Evolutionary conservation across 1,140 invertebrate genomes (phyloP).

Genomic region (Pachyrhynchus sulphureomaculatus): DNA sequence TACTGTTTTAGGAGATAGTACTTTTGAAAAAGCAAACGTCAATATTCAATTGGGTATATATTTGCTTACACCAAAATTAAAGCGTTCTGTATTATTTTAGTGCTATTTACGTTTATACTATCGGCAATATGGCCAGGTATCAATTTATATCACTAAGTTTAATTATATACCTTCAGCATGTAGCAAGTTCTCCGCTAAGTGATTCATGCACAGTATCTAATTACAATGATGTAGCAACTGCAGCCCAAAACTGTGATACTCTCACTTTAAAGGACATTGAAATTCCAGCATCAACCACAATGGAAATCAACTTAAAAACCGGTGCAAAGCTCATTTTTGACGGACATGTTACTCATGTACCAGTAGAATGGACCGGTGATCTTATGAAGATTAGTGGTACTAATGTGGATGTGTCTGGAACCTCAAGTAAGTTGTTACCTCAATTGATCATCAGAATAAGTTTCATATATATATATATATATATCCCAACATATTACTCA

Average conservation of each 20-base stretch:
- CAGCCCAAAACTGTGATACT: slow-evolving; percentile 5
- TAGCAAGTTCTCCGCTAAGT: background rate
- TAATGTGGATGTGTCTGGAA: slow-evolving; percentile 9
- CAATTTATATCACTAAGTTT: no score
- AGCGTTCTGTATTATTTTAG: no score
- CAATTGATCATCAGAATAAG: no score
- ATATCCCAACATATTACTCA: slow-evolving; percentile 1
- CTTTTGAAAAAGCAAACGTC: no score
- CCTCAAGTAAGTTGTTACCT: slow-evolving; percentile 14
- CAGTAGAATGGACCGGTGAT: slow-evolving; percentile 17
- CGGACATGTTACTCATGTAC: slow-evolving; percentile 11
- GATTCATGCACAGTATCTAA: slow-evolving; percentile 6
- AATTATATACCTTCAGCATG: no score
- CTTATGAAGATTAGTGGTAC: slow-evolving; percentile 7
- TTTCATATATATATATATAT: background rate
- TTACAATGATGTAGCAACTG: slow-evolving; percentile 3
- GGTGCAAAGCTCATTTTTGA: slow-evolving; percentile 19
- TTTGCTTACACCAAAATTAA: no score
- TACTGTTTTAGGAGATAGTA: no score
- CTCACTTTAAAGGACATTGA: slow-evolving; percentile 7
- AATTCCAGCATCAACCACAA: slow-evolving; percentile 10
- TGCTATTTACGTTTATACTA: no score
- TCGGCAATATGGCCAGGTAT: no score
- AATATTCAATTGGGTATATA: no score
- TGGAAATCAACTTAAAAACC: slow-evolving; percentile 11